These are phyloP conservation scores for Ladona fulva DNA, from an alignment of 1,140 invertebrate species.

Conservation along the genomic window DNA sequence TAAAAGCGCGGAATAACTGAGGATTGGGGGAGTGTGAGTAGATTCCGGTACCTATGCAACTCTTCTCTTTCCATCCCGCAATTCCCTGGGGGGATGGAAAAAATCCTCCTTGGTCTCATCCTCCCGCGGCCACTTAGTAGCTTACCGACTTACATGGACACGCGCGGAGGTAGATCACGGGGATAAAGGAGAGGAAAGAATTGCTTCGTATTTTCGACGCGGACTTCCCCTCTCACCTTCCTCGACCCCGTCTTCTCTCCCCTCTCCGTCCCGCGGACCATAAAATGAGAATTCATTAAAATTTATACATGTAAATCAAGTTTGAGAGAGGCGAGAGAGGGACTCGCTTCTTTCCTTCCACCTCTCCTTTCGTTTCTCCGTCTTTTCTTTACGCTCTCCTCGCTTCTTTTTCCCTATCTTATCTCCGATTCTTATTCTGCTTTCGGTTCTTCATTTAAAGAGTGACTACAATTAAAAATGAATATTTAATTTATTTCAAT, in stretches of 20 bases:
- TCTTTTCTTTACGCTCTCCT: background rate
- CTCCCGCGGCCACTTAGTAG: no score
- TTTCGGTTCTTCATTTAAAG: no score
- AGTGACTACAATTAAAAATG: no score
- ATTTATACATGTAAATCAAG: background rate
- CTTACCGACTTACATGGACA: no score
- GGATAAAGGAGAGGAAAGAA: background rate
- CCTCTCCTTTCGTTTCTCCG: background rate
- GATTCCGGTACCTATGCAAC: no score
- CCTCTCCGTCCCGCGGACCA: background rate
- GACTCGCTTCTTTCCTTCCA: no score
- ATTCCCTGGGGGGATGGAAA: no score
- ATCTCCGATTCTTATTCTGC: background rate
- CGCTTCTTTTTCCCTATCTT: background rate
- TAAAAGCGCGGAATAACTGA: no score
- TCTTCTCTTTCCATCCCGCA: no score
- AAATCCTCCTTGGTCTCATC: no score
- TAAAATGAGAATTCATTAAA: background rate
- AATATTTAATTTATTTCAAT: no score
- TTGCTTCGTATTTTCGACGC: background rate
- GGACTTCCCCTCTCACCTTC: background rate
- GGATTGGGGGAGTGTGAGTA: no score
- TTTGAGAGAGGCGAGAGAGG: background rate
- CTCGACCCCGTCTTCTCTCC: background rate
- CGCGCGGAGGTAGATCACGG: background rate